Base-by-base conservation (phyloP, 2,797 vertebrate species). In the Trichosurus vulpecula region DNA sequence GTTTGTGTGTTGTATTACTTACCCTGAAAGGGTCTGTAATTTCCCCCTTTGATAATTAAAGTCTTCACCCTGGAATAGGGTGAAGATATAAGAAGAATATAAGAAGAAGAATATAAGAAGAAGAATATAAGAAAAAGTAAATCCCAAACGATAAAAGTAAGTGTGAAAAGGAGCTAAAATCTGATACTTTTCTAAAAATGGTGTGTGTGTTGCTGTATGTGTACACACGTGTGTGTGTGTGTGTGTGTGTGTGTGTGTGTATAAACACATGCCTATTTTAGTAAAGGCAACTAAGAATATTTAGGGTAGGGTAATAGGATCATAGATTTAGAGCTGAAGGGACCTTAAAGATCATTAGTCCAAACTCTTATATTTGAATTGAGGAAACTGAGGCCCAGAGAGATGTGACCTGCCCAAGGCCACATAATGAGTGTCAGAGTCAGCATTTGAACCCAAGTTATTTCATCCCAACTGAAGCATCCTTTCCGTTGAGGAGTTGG, bases 61-160 rank as follows among this genome's bases (percentile, higher is more conserved):
- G 47, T 12, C 29, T 54, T 25, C 5, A 35, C 58, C 41, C 1
- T 0, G 0, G 0, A n/a, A n/a, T n/a, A n/a, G n/a, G n/a, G n/a
- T n/a, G n/a, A n/a, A n/a, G n/a, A n/a, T n/a, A n/a, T n/a, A n/a
- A n/a, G n/a, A n/a, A n/a, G n/a, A n/a, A n/a, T n/a, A n/a, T n/a
- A n/a, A n/a, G n/a, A n/a, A n/a, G n/a, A n/a, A n/a, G n/a, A n/a
- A n/a, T n/a, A n/a, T n/a, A n/a, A n/a, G n/a, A n/a, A n/a, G n/a
- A n/a, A n/a, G n/a, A n/a, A 54, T 52, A 14, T 1, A 4, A 3
- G 53, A 52, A n/a, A 30, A n/a, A 54, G 4, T 2, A 56, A 53
- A 81, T 81, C 22, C 47, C 8, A 30, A 61, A 35, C 4, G 41
- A 35, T 94, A 4, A 52, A 94, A 93, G 35, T 13, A 93, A 93